A percentile compares a stretch with the other conserved stretches of the same genome.
Evolutionary conservation across 1,140 invertebrate genomes (phyloP).

Genomic region (Drosophila repletoides): DNA sequence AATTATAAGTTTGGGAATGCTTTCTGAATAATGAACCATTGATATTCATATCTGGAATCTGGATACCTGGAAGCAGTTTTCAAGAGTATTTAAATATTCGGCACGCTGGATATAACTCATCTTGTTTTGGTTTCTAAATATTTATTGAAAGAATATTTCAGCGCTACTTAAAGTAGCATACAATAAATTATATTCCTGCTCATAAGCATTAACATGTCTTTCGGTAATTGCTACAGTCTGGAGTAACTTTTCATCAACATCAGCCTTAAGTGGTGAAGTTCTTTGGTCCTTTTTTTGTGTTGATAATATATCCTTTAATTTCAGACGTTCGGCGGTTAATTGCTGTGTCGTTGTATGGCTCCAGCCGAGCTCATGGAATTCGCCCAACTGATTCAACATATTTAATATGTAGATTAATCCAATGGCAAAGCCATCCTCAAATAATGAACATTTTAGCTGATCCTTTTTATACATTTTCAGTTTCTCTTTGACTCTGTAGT

Average conservation of each 20-base stretch:
- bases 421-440: conserved; percentile 99
- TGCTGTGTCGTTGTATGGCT: conserved; percentile 93
- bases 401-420: conserved; percentile 90
- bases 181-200: conserved; percentile 94
- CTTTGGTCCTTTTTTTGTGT: conserved; percentile 12
- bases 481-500: conserved; percentile 95
- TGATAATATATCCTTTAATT: conserved; percentile 84
- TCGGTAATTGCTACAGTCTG: conserved; percentile 96
- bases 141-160: conserved; percentile 93
- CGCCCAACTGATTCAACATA: conserved; percentile 87
- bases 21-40: too few species aligned
- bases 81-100: too few species aligned
- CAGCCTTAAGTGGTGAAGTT: conserved; percentile 67
- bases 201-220: conserved; percentile 89
- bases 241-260: conserved; percentile 92
- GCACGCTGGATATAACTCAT: too few species aligned
- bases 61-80: too few species aligned
- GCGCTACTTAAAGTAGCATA: conserved; percentile 97
- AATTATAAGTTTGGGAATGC: too few species aligned
- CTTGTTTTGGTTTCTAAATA: background rate
- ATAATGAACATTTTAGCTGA: conserved; percentile 89
- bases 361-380: conserved; percentile 98
- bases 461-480: conserved; percentile 92
- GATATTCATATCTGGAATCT: too few species aligned
- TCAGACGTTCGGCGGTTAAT: conserved; percentile 86